These are phyloP conservation scores for Melanerpes aurifrons DNA, from an alignment of 2,113 vertebrate species.

Conservation along the genomic window DNA sequence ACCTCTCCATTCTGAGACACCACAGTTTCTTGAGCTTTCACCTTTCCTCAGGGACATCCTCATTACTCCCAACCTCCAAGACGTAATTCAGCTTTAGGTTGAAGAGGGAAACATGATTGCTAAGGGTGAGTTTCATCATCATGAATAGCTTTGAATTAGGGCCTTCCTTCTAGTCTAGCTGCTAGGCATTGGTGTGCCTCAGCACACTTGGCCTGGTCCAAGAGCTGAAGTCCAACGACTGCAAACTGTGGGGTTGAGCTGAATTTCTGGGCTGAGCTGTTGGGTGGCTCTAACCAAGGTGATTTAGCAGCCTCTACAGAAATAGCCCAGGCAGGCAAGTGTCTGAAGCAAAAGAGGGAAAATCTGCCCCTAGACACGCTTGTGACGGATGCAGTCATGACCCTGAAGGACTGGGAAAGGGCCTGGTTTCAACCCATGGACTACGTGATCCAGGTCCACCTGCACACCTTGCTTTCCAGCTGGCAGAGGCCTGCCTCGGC, in stretches of 20 bases:
- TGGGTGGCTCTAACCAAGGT: not conserved
- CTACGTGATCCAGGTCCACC: not conserved
- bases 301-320: not conserved
- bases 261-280: not conserved
- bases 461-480: not conserved
- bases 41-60: not conserved
- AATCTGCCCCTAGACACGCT: not conserved
- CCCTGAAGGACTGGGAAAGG: not conserved
- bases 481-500: not conserved
- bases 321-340: not conserved
- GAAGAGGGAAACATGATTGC: not conserved
- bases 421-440: not conserved
- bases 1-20: not conserved
- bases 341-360: not conserved
- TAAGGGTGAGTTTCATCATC: slow-evolving; percentile 11
- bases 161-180: not conserved
- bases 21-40: not conserved
- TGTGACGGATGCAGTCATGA: not conserved
- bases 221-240: not conserved
- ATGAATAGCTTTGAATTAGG: not conserved
- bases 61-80: not conserved
- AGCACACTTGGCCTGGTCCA: not conserved
- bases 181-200: not conserved
- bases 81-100: not conserved
- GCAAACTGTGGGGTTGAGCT: not conserved